Conservation (phyloP, 2,888 invertebrate species). For the Chaetogeoica ovagalla region DNA sequence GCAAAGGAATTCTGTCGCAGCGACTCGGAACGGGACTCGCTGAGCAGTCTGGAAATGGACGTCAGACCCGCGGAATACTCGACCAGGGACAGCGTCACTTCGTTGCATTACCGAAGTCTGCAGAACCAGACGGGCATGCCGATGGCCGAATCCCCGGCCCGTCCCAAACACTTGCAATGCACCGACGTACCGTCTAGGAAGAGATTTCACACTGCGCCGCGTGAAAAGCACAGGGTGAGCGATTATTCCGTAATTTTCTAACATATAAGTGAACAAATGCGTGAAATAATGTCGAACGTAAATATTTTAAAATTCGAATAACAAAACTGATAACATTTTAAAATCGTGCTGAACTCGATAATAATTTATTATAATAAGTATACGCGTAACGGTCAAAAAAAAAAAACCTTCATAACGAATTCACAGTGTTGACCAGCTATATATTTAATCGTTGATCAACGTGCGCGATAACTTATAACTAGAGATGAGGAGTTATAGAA, state of each 20-base stretch:
- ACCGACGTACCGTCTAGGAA: conserved; percentile 59
- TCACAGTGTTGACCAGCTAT: no score
- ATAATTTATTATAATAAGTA: no score
- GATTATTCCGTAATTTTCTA: not conserved
- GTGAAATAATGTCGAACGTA: no score
- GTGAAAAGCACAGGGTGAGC: conserved; percentile 66
- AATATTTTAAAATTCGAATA: no score
- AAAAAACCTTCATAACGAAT: no score
- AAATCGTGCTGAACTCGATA: no score
- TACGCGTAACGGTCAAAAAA: no score
- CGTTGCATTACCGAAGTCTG: conserved; percentile 56
- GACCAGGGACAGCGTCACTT: conserved; percentile 39
- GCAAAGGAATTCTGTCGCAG: conserved; percentile 33
- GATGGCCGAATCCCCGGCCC: conserved; percentile 37
- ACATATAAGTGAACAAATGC: no score
- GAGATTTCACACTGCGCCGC: conserved; percentile 66
- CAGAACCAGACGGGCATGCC: conserved; percentile 14
- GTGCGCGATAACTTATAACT: no score
- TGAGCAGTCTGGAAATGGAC: conserved; percentile 41
- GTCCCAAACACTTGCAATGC: conserved; percentile 49
- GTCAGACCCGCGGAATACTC: conserved; percentile 27
- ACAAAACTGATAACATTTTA: no score
- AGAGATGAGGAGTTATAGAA: no score
- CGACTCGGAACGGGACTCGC: conserved; percentile 46
- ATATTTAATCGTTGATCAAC: no score